Percentiles rank a stretch among this genome's conserved stretches.
Conservation (phyloP, 2,888 invertebrate genomes). For the Latrodectus hesperus region DNA sequence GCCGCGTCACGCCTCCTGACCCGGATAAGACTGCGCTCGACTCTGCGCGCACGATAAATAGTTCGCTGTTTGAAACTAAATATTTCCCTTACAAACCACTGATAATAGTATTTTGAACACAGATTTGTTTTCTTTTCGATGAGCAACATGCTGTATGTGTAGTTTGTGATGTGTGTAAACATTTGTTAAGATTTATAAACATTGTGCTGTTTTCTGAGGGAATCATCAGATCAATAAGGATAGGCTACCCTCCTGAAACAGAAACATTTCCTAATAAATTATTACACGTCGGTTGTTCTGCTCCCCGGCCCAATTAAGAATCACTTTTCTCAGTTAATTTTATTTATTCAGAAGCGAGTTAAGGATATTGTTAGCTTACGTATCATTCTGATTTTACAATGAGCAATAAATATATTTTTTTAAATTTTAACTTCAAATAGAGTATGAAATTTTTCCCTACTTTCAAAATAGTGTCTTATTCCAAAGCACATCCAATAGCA, state of each 20-base stretch:
- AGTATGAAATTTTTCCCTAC: too few species aligned
- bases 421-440: too few species aligned
- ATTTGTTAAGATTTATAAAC: slow-evolving; percentile 3
- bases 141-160: background rate
- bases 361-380: background rate
- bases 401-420: too few species aligned
- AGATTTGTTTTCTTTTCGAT: background rate
- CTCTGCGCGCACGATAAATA: slow-evolving; percentile 47
- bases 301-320: slow-evolving; percentile 2
- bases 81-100: too few species aligned
- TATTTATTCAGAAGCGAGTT: background rate
- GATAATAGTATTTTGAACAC: background rate
- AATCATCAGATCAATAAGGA: slow-evolving; percentile 63
- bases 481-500: too few species aligned
- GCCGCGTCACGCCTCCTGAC: slow-evolving; percentile 62
- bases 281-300: slow-evolving; percentile 28
- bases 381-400: too few species aligned
- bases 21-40: slow-evolving; percentile 60
- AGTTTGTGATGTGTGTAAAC: background rate
- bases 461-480: too few species aligned
- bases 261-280: slow-evolving; percentile 62
- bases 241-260: slow-evolving; percentile 57
- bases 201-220: slow-evolving; percentile 27
- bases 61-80: slow-evolving; percentile 11
- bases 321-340: slow-evolving; percentile 3